Base-by-base conservation (phyloP, 2,888 invertebrate species). In the Temnothorax ravouxi region DNA sequence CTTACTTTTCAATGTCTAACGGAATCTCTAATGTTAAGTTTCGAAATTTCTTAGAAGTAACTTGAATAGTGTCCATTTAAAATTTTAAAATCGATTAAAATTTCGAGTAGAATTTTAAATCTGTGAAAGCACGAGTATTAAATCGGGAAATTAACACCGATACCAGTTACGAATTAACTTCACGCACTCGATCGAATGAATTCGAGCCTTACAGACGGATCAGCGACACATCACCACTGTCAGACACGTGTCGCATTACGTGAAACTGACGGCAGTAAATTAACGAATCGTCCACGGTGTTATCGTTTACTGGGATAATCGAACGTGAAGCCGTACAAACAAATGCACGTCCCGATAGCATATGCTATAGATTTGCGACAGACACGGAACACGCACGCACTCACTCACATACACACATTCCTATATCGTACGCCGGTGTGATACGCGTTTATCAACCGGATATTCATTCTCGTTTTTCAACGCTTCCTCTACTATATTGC, bases 391-490 rank as follows among this genome's bases (percentile, higher is more conserved):
- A 74, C 21, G n/a, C 44, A 75, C 38, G 44, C 29, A 56, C 56
- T 56, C 47, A 61, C 75, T 15, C 41, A 54, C 21, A 38, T 25
- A 13, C 34, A 15, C 62, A 59, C 47, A 44, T 9, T 4, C 34
- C n/a, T 29, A 8, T 29, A 61, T 47, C 64, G 21, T 11, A 50
- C 25, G n/a, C 34, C 34, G 34, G 11, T 21, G 66, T 44, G 66
- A 77, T 77, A 66, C 25, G 67, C 87, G 79, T 87, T 86, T 90
- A 87, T 88, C 85, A 44, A 71, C 34, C 83, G 81, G 77, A 81
- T 84, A 83, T 82, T 84, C 54, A 69, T 66, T 59, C 83, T 79
- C 84, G 83, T 84, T 81, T 87, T 77, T 84, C 74, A 67, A 64
- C 3, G 56, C 52, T 61, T 67, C 52, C 50, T 74, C 54, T 62